Conservation (phyloP, 2,888 invertebrate genomes). For the Willowsia nigromaculata region DNA sequence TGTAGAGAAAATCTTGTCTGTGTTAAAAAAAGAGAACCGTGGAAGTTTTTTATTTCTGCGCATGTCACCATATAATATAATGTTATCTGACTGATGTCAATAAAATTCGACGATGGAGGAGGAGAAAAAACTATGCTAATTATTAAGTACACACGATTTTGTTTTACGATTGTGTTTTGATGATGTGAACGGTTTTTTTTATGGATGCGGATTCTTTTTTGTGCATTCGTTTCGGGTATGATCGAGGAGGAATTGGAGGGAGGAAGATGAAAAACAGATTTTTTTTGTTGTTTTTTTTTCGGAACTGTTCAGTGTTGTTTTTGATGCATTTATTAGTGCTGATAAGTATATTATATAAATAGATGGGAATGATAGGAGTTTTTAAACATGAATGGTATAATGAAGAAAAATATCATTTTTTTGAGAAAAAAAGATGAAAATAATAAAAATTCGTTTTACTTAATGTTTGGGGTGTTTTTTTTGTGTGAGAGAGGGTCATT, state of each 20-base stretch:
- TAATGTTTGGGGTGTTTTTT: neutral
- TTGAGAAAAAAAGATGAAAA: constrained; percentile 45
- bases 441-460: constrained; percentile 52
- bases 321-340: constrained; percentile 74
- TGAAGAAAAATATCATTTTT: constrained; percentile 58
- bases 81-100: neutral
- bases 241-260: no score
- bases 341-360: constrained; percentile 59
- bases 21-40: constrained; percentile 63
- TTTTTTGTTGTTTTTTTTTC: constrained; percentile 30
- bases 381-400: constrained; percentile 53
- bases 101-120: no score
- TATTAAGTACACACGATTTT: no score
- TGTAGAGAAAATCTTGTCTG: constrained; percentile 68
- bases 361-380: constrained; percentile 67
- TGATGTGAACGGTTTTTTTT: neutral
- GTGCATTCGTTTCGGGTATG: constrained; percentile 44
- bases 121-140: neutral
- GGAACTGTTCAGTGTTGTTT: constrained; percentile 73
- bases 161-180: neutral
- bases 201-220: neutral
- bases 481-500: no score
- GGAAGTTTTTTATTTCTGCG: no score
- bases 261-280: no score
- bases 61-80: neutral